Conservation (phyloP, 2,888 invertebrate genomes). For the Cantharis lateralis region DNA sequence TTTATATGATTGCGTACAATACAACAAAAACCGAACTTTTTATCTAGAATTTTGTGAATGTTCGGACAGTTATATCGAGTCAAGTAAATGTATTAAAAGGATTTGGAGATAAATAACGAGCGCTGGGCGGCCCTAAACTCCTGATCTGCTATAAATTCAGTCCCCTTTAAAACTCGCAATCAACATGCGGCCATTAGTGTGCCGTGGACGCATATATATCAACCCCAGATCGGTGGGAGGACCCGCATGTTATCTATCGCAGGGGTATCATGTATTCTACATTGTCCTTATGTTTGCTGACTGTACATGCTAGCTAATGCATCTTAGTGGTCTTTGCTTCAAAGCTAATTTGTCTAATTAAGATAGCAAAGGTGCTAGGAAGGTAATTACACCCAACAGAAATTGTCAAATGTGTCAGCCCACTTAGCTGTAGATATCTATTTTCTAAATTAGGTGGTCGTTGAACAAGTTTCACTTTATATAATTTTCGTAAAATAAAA, state of each 20-base stretch:
- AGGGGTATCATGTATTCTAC: conserved; percentile 43
- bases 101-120: conserved; percentile 51
- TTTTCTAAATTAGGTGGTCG: neutral
- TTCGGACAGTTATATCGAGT: conserved; percentile 30
- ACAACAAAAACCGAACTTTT: conserved; percentile 20
- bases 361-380: neutral
- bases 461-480: neutral
- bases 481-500: neutral
- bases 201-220: conserved; percentile 52
- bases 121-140: conserved; percentile 41
- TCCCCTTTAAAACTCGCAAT: conserved; percentile 55
- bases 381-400: neutral
- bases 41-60: conserved; percentile 19
- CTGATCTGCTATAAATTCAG: conserved; percentile 51
- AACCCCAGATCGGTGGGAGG: conserved; percentile 48
- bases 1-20: conserved; percentile 5
- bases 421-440: neutral
- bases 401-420: neutral
- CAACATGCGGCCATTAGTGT: conserved; percentile 55
- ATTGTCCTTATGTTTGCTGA: conserved; percentile 37
- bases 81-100: conserved; percentile 50
- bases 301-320: conserved; percentile 15
- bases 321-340: conserved; percentile 10
- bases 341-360: conserved; percentile 26
- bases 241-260: conserved; percentile 48